A percentile compares a stretch with the other conserved stretches of the same genome.
Conservation (phyloP, 2,888 invertebrate species). For the Acanthacorydalis orientalis region DNA sequence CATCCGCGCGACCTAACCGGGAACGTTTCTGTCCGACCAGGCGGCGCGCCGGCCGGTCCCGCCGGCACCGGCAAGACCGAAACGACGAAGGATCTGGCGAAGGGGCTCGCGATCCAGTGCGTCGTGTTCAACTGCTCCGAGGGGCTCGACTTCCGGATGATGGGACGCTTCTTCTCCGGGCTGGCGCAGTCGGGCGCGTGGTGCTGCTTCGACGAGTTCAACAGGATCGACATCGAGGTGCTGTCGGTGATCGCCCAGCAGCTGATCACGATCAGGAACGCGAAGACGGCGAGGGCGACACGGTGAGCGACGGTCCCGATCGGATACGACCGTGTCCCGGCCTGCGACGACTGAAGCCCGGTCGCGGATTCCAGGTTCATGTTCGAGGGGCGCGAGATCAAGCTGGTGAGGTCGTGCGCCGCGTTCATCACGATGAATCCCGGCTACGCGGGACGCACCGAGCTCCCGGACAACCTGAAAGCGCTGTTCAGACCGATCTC, state of each 20-base stretch:
- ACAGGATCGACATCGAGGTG: conserved; percentile 80
- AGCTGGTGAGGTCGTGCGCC: conserved; percentile 60
- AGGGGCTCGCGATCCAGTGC: conserved; percentile 74
- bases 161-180: conserved; percentile 83
- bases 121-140: conserved; percentile 88
- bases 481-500: conserved; percentile 73
- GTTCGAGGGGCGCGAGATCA: conserved; percentile 81
- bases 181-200: conserved; percentile 80
- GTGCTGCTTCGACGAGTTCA: conserved; percentile 89
- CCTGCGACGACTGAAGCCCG: no score
- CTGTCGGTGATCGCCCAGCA: conserved; percentile 82
- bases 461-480: conserved; percentile 76
- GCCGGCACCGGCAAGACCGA: conserved; percentile 84
- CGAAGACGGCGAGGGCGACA: conserved; percentile 49
- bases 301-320: conserved; percentile 32
- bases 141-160: conserved; percentile 59
- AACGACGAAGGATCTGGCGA: conserved; percentile 79
- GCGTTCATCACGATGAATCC: conserved; percentile 89
- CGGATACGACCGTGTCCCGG: no score
- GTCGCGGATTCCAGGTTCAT: conserved; percentile 51
- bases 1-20: no score
- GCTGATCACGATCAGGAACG: conserved; percentile 72
- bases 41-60: conserved; percentile 80
- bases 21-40: conserved; percentile 23
- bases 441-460: conserved; percentile 78